Percentiles rank a stretch among this genome's conserved stretches.
Evolutionary conservation across 2,797 vertebrate genomes (phyloP).

Genomic region (Cygnus olor): DNA sequence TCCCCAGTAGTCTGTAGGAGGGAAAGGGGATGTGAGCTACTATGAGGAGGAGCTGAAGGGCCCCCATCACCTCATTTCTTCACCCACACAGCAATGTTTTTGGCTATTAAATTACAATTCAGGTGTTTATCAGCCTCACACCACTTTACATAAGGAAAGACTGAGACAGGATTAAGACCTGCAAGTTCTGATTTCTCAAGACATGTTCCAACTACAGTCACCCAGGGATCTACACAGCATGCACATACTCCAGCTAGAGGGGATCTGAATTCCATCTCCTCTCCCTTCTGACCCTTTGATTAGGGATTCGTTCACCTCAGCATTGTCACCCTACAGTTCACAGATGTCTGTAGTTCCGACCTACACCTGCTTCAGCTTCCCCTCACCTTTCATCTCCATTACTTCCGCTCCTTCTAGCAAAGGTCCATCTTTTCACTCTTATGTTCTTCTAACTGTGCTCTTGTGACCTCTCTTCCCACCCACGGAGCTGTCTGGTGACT

Average conservation of each 20-base stretch:
- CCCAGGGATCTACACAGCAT: not conserved
- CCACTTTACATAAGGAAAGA: not conserved
- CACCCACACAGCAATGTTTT: not conserved
- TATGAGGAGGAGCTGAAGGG: not conserved
- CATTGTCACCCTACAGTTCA: not conserved
- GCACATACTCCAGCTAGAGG: not conserved
- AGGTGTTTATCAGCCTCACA: not conserved
- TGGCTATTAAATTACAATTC: not conserved
- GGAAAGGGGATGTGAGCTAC: not conserved
- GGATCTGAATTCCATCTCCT: not conserved
- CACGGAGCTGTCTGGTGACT: not conserved
- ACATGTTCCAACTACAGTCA: not conserved
- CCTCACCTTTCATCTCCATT: not conserved
- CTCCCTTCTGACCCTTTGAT: not conserved
- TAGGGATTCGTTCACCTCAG: not conserved
- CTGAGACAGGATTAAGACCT: not conserved
- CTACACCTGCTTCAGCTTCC: not conserved
- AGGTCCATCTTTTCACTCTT: not conserved
- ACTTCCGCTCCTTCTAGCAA: not conserved
- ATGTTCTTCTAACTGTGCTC: not conserved
- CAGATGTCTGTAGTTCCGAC: not conserved
- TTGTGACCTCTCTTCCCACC: not conserved
- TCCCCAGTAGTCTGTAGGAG: not conserved
- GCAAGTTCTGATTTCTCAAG: not conserved
- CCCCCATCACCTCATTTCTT: not conserved